Evolutionary conservation across 2,888 invertebrate genomes (phyloP), one percentile per base, ranked within the genome.

Genomic region (Pasiphila rectangulata): DNA sequence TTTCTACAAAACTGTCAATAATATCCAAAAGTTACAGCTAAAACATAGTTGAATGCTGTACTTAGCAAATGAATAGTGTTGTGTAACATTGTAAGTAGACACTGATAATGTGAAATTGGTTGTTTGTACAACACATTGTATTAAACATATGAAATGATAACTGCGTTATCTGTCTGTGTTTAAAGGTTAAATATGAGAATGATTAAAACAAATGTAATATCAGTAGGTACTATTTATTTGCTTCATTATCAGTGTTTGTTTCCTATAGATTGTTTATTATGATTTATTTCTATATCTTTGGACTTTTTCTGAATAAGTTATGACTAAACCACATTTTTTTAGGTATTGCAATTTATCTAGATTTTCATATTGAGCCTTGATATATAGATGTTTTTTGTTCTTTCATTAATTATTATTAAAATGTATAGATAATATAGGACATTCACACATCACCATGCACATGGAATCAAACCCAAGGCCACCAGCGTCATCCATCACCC

Each of bases 221-320:
- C 43, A 35, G 23, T 40, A 35, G 42, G 21, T 42, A 37, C 27
- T 39, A 34, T 39, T 48, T 29, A 44, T 49, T 48, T 44, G 40
- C 25, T 42, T 25, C 27, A 16, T 42, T 12, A 41, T 35, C 25
- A 34, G 38, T 47, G 24, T 38, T 36, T 45, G 25, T 41, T 41
- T 40, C 20, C 39, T 29, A 37, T 12, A 21, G 23, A 21, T 34
- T 42, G 34, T 48, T 40, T 35, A 46, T 46, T 23, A 16, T 32
- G n/a, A n/a, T 9, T 1, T 5, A 7, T 41, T 17, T 21, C 16
- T 25, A 30, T 7, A 30, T 25, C 5, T 27, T 16, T 21, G 7
- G 21, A 12, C 15, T 39, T 46, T 46, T 17, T 27, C 15, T 37
- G 21, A 46, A 29, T 38, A 27, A 32, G 20, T 10, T 47, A 34